Evolutionary conservation across 2,797 vertebrate genomes (phyloP), one percentile per base, ranked within the genome.

Genomic region (Ispidina picta): DNA sequence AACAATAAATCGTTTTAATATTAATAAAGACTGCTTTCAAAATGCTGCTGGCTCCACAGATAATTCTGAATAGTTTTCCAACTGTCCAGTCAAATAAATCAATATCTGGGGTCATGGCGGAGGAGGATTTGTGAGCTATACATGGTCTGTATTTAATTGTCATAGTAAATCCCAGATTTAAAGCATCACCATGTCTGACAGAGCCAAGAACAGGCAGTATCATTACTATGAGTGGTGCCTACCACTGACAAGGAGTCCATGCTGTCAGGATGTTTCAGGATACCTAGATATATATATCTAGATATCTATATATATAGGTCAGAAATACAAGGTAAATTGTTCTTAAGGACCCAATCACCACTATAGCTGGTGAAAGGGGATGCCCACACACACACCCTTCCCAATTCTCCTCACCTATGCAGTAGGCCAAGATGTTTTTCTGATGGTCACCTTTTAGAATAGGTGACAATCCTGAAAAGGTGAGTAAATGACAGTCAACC

Each of bases 51-150:
- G 89, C 79, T 91, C 52, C 64, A 86, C 71, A 86, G 56, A 90
- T 82, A 92, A 71, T 83, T 86, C 82, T 83, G 72, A 93, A 80
- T 55, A 89, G 88, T 92, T 55, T 87, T 92, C 68, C 91, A 95
- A 82, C 81, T 86, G 91, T 94, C 93, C 69, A 82, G 79, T 68
- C 89, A 91, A 93, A 94, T 91, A 91, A 93, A 93, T 90, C 88
- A 92, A 9, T 59, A 89, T 86, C 48, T 51, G 29, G 68, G 83
- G 71, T 92, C 81, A 88, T 3, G 43, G 63, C 46, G 92, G 78
- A 90, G 77, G 72, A 82, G 71, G 69, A 93, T 93, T 94, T 95
- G 88, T n/a, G 46, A 91, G 69, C 60, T 92, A 73, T 56, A 88
- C 80, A 79, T 28, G 71, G 77, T 79, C 71, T 76, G 86, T 62